These are phyloP conservation scores for Pteria penguin DNA, from an alignment of 2,888 invertebrate genomes.

Conservation along the genomic window DNA sequence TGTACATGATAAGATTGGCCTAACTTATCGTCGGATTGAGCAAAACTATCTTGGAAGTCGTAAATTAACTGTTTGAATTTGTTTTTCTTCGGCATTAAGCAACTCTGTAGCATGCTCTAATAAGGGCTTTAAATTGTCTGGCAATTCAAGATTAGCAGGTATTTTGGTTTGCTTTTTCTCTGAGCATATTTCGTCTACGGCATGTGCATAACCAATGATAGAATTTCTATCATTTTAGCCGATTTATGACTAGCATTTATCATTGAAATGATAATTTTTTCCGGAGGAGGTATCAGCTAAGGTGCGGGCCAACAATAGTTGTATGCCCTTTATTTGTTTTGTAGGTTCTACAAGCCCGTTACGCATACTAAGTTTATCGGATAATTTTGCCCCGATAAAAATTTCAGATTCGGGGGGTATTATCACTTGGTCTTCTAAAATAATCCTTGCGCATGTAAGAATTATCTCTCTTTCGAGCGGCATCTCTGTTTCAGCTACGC, in stretches of 20 bases:
- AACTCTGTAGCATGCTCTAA: background rate
- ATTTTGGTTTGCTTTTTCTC: background rate
- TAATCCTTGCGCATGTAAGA: conserved; percentile 4
- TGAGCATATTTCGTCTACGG: background rate
- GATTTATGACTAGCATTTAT: background rate
- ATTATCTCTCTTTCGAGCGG: background rate
- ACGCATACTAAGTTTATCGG: background rate
- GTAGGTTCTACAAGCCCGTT: background rate
- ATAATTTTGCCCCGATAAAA: background rate
- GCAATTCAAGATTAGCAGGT: background rate
- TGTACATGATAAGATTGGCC: conserved; percentile 10
- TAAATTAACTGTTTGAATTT: background rate
- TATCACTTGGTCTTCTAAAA: background rate
- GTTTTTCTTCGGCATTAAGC: background rate
- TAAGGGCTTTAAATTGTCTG: conserved; percentile 6
- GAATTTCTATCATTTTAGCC: background rate
- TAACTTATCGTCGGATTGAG: conserved; percentile 24
- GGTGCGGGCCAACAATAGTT: conserved; percentile 9
- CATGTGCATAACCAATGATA: background rate
- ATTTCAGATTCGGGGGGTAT: conserved; percentile 2
- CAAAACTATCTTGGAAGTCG: conserved; percentile 26
- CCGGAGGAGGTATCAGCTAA: background rate
- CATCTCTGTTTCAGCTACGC: background rate
- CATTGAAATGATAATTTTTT: background rate
- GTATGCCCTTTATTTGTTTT: background rate